Evolutionary conservation across 2,888 invertebrate species (phyloP).

Genomic region (Epinotia demarniana): DNA sequence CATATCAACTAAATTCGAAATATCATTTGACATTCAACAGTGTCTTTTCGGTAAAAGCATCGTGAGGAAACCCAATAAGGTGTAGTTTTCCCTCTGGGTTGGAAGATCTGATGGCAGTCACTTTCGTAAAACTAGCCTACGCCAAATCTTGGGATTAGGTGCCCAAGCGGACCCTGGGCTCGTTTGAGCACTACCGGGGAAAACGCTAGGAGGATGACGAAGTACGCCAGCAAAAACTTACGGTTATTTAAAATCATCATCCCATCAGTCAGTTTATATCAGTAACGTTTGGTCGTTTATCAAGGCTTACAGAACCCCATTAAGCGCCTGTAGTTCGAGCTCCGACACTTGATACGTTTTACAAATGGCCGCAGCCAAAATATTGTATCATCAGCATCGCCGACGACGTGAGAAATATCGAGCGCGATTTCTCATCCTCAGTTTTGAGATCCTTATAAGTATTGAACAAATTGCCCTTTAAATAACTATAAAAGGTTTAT

Average conservation of each 20-base stretch:
- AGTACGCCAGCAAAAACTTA: no score
- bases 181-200: no score
- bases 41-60: no score
- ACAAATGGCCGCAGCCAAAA: conserved; percentile 40
- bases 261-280: conserved; percentile 2
- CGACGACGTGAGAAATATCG: conserved; percentile 43
- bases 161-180: no score
- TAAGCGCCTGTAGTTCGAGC: conserved; percentile 15
- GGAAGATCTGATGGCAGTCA: no score
- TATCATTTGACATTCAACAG: no score
- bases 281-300: conserved; percentile 30
- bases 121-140: no score
- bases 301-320: conserved; percentile 18
- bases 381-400: conserved; percentile 35
- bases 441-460: conserved; percentile 34
- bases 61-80: no score
- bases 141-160: no score
- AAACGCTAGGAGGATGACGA: no score
- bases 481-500: conserved; percentile 3
- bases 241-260: not conserved
- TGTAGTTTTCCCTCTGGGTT: no score
- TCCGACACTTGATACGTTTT: conserved; percentile 29
- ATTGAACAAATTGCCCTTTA: conserved; percentile 7
- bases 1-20: no score
- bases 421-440: conserved; percentile 25